A percentile compares a stretch with the other conserved stretches of the same genome.
Conservation (phyloP, 1,140 invertebrate genomes). For the Platyscapa corneri region DNA sequence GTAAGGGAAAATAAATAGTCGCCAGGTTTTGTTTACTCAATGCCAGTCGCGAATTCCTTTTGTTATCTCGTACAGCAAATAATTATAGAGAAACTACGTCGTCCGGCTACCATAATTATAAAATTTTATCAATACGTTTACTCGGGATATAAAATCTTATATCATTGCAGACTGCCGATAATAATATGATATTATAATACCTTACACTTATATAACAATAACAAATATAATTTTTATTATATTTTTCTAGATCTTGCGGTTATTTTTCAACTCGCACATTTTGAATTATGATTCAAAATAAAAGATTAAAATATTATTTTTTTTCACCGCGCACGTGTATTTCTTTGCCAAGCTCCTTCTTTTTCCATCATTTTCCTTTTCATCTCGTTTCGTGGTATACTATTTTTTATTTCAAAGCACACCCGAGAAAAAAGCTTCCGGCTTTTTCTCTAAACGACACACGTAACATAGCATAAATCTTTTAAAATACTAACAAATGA, state of each 20-base stretch:
- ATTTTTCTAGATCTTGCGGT: background rate
- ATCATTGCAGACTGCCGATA: too few species aligned
- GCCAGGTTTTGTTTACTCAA: background rate
- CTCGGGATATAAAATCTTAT: too few species aligned
- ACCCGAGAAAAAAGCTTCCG: slow-evolving; percentile 4
- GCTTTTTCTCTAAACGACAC: slow-evolving; percentile 16
- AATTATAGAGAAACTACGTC: too few species aligned
- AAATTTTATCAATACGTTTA: too few species aligned
- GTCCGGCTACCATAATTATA: too few species aligned
- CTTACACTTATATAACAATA: too few species aligned
- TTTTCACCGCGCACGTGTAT: background rate
- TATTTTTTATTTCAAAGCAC: slow-evolving; percentile 15
- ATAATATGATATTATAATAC: too few species aligned
- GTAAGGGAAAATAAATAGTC: background rate
- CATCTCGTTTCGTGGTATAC: background rate
- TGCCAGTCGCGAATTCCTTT: background rate
- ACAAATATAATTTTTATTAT: too few species aligned
- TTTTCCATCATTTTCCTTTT: background rate
- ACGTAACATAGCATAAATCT: background rate
- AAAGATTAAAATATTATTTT: background rate
- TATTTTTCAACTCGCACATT: background rate
- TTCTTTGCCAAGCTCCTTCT: background rate
- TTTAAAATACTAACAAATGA: background rate
- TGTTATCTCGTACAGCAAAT: background rate
- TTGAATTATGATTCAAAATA: background rate